These are phyloP conservation scores for Hydroisotoma schaefferi DNA, from an alignment of 2,888 invertebrate species.

Conservation along the genomic window DNA sequence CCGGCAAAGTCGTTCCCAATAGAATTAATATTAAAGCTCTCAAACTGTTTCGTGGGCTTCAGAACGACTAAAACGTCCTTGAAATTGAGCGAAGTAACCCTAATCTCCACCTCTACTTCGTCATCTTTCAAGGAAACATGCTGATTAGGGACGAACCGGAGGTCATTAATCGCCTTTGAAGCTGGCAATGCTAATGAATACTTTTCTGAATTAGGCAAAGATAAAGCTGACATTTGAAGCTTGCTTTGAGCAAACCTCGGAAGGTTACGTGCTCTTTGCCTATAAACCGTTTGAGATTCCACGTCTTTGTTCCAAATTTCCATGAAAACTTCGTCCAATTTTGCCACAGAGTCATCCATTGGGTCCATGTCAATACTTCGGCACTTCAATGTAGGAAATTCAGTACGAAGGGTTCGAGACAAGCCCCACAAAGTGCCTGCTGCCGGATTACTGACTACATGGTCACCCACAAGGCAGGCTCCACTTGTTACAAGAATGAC, in stretches of 20 bases:
- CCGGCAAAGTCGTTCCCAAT: constrained; percentile 10
- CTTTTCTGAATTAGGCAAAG: constrained; percentile 14
- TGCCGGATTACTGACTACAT: constrained; percentile 11
- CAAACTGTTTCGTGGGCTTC: background rate
- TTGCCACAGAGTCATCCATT: background rate
- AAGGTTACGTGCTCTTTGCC: background rate
- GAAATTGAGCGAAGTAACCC: constrained; percentile 6
- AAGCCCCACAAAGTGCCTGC: constrained; percentile 20
- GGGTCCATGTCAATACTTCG: constrained; percentile 17
- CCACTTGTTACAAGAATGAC: constrained; percentile 11
- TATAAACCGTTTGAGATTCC: constrained; percentile 3
- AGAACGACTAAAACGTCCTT: constrained; percentile 1
- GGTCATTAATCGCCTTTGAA: constrained; percentile 22
- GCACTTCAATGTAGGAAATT: constrained; percentile 6
- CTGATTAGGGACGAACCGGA: constrained; percentile 16
- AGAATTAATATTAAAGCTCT: constrained; percentile 1
- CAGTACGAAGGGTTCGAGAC: constrained; percentile 10
- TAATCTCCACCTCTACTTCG: constrained; percentile 26
- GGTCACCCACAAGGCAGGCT: constrained; percentile 10
- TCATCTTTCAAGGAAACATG: constrained; percentile 1
- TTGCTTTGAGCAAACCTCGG: constrained; percentile 8
- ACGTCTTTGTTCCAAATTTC: constrained; percentile 18
- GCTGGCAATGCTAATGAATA: constrained; percentile 16
- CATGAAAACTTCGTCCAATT: constrained; percentile 6
- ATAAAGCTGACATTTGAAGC: background rate